phyloP scores from a whole-genome alignment of 2,888 invertebrate species.

The Nemoura dubitans region DNA sequence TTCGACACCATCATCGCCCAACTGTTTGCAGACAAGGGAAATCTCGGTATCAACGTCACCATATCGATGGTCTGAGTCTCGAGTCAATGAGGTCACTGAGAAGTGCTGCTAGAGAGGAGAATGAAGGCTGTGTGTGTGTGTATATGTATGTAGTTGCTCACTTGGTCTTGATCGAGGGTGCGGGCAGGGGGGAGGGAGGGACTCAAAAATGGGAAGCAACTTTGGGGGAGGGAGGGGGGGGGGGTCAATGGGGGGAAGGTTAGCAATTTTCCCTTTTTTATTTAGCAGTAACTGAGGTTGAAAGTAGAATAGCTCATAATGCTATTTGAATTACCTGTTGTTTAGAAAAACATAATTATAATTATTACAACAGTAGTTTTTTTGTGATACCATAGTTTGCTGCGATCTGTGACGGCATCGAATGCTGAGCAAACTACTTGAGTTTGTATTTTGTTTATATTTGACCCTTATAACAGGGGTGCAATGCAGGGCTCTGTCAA shows the following conservation, averaged over 20 bases:
- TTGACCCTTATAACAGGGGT: not conserved
- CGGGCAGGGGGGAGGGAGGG: too few relatives aligned
- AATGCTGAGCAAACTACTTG: not conserved
- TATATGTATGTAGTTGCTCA: not conserved
- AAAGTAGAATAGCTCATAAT: too few relatives aligned
- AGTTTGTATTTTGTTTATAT: not conserved
- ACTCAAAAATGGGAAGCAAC: not conserved
- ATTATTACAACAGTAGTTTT: not conserved
- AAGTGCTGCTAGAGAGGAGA: not conserved
- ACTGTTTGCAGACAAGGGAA: constrained; percentile 98
- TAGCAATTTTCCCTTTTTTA: not conserved
- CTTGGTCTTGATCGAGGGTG: too few relatives aligned
- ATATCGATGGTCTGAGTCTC: constrained; percentile 82
- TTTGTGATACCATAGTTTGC: not conserved
- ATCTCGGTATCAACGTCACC: constrained; percentile 99
- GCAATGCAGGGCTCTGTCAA: too few relatives aligned
- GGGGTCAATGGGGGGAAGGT: not conserved
- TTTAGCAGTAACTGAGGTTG: not conserved
- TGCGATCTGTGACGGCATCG: not conserved
- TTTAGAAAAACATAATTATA: too few relatives aligned
- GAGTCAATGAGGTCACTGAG: too few relatives aligned
- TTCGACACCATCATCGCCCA: constrained; percentile 99
- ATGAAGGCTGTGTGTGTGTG: not conserved
- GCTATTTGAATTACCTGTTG: too few relatives aligned
- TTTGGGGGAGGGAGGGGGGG: not conserved